Percentiles rank a stretch among this genome's conserved stretches.
Evolutionary conservation across 1,140 invertebrate species (phyloP).

Genomic region (Pemphigus obesinymphae): DNA sequence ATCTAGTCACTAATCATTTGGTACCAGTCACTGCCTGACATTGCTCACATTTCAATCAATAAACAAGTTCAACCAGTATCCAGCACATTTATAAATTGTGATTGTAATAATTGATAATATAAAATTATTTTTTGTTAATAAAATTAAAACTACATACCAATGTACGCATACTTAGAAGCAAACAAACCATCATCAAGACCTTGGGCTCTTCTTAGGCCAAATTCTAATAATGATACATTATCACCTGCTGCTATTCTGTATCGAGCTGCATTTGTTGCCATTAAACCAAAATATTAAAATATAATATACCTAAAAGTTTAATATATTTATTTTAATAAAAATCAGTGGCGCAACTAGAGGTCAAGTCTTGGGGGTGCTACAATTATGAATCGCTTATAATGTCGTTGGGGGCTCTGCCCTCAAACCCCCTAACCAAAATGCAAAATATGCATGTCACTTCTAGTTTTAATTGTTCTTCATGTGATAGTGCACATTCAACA

Average conservation of each 20-base stretch:
- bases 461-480: no score
- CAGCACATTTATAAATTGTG: constrained; percentile 17
- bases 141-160: constrained; percentile 64
- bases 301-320: neutral
- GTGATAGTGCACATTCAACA: no score
- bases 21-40: constrained; percentile 32
- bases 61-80: constrained; percentile 32
- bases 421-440: no score
- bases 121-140: neutral
- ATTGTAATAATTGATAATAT: constrained; percentile 16
- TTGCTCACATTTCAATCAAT: constrained; percentile 16
- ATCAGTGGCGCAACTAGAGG: no score
- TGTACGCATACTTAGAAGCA: constrained; percentile 96
- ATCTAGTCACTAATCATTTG: neutral
- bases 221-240: constrained; percentile 83
- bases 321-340: neutral
- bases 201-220: constrained; percentile 93
- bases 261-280: constrained; percentile 96
- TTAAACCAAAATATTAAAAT: constrained; percentile 65
- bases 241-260: constrained; percentile 92
- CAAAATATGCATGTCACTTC: no score
- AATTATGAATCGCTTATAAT: no score
- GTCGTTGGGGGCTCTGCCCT: no score
- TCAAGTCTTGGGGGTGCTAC: no score
- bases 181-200: constrained; percentile 98